Evolutionary conservation across 2,888 invertebrate species (phyloP).

Genomic region (Peribatodes rhomboidaria): DNA sequence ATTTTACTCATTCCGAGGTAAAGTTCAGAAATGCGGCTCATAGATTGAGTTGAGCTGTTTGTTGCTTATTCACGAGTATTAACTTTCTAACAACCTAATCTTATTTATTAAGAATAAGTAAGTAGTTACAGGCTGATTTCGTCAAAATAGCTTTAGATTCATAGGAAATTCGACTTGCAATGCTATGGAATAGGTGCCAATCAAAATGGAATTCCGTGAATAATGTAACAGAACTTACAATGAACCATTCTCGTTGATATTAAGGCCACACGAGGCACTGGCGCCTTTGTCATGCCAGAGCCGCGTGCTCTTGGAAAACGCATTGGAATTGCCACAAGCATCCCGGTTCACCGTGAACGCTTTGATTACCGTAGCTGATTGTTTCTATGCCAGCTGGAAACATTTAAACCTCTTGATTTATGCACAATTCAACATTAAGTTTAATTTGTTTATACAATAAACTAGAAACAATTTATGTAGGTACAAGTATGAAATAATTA

Average conservation of each 20-base stretch:
- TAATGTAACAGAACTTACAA: conserved; percentile 21
- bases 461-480: background rate
- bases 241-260: conserved; percentile 29
- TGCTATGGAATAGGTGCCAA: conserved; percentile 10
- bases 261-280: background rate
- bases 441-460: background rate
- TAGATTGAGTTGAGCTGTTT: background rate
- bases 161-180: background rate
- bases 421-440: background rate
- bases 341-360: conserved; percentile 3
- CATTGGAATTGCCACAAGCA: conserved; percentile 32
- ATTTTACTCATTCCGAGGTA: background rate
- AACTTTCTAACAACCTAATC: background rate
- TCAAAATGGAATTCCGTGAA: conserved; percentile 32
- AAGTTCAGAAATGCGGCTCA: background rate
- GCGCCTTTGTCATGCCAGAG: conserved; percentile 29
- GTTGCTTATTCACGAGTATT: background rate
- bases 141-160: background rate
- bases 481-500: too few species aligned
- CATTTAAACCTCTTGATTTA: background rate
- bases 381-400: conserved; percentile 8
- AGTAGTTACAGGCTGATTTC: too few species aligned
- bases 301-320: conserved; percentile 30
- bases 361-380: conserved; percentile 26
- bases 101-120: too few species aligned